Evolutionary conservation across 2,113 vertebrate genomes (phyloP), one percentile per base, ranked within the genome.

Genomic region (Suricata suricatta): DNA sequence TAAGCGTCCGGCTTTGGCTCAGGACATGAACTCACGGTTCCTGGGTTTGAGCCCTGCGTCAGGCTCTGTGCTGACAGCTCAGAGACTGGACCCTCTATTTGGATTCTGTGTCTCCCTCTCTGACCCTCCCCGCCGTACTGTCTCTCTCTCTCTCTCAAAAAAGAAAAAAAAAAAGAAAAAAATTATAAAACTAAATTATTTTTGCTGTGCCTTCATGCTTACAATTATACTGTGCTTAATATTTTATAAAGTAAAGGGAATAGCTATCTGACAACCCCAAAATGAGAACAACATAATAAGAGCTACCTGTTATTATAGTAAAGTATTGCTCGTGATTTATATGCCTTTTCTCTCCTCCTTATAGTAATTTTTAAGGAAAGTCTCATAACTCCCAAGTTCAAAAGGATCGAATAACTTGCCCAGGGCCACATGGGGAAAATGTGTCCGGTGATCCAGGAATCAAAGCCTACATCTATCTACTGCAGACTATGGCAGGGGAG

Each of bases 181-280:
- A 84, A 93, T 38, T 63, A 90, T 69, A 87, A 97, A 93, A 68
- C n/a, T 35, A 88, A 93, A 72, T 91, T 60, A 72, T 33, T 80
- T 85, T 85, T 35, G n/a, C 60, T 76, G 50, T 44, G 38, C 17
- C 63, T 94, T 72, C 31, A 38, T 83, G 52, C 17, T 77, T 63
- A 79, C 60, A 83, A 64, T 71, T 86, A 93, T 3, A 33, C 33
- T 16, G 6, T 17, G 25, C n/a, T 95, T 63, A 95, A 87, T 93
- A 95, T 92, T 94, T 97, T 71, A 96, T 96, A 77, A 89, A 82
- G 38, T 47, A 63, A 77, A 89, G 57, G 41, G 86, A 96, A 82
- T 57, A 57, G 38, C 80, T 54, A 66, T 63, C 90, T 60, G 44
- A 54, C 9, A 60, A 35, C 21, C 85, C 29, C 44, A 79, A 29